Percentiles rank a stretch among this genome's conserved stretches.
Evolutionary conservation across 2,113 vertebrate species (phyloP).

Genomic region (Tenrec ecaudatus): DNA sequence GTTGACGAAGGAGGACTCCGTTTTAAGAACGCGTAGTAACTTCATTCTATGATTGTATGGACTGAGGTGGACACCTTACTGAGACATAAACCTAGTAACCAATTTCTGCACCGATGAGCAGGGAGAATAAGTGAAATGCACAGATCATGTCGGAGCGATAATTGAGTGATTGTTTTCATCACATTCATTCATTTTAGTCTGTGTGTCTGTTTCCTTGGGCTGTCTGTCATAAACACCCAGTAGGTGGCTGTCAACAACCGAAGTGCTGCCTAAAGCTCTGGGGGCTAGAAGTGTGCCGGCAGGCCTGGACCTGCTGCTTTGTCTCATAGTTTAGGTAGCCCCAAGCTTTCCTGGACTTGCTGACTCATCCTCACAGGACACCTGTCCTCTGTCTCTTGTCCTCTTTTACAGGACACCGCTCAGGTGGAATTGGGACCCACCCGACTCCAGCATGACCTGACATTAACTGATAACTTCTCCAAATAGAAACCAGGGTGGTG

Average conservation of each 20-base stretch:
- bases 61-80: conserved; percentile 10
- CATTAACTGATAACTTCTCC: background rate
- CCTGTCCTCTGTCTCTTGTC: background rate
- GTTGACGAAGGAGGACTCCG: background rate
- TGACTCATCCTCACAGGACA: background rate
- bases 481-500: background rate
- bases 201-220: background rate
- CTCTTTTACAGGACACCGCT: background rate
- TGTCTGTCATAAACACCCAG: no score
- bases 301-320: background rate
- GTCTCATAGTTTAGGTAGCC: background rate
- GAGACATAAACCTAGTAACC: background rate
- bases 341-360: background rate
- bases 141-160: background rate
- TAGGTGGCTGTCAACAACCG: no score
- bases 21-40: no score
- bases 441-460: background rate
- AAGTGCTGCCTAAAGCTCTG: background rate
- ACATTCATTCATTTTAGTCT: background rate
- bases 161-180: conserved; percentile 9
- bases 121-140: conserved; percentile 28
- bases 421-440: background rate
- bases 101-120: background rate
- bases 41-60: background rate
- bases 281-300: background rate